Conservation (phyloP, 1,140 invertebrate genomes). For the Drosophila sulfurigaster region DNA sequence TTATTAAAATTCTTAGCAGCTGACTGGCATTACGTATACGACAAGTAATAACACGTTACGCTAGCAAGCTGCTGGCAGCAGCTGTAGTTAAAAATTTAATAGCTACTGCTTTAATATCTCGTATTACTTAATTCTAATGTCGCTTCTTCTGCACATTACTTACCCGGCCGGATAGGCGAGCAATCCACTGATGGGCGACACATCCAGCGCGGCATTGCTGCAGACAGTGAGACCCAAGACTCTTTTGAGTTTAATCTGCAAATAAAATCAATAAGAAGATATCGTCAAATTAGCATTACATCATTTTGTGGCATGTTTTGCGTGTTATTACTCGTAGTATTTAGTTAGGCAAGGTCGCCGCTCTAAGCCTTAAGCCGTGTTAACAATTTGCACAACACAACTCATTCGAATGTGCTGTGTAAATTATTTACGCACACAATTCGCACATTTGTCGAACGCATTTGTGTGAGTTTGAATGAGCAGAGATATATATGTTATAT, state of each 20-base stretch:
- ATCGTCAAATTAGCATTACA: conserved; percentile 61
- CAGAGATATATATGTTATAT: neutral
- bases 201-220: conserved; percentile 95
- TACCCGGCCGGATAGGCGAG: conserved; percentile 98
- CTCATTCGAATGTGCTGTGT: conserved; percentile 44
- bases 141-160: conserved; percentile 84
- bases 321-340: neutral
- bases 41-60: neutral
- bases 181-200: conserved; percentile 92
- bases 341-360: conserved; percentile 51
- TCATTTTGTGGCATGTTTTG: conserved; percentile 41
- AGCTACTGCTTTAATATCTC: neutral
- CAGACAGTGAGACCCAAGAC: conserved; percentile 96
- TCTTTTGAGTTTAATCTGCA: conserved; percentile 96
- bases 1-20: neutral
- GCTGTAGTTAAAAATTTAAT: neutral
- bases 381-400: conserved; percentile 41
- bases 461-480: conserved; percentile 11
- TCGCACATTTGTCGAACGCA: conserved; percentile 57
- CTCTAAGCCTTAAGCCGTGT: conserved; percentile 21
- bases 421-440: conserved; percentile 72
- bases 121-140: too few relatives aligned
- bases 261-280: conserved; percentile 26
- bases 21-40: neutral
- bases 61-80: neutral